Percentiles rank a stretch among this genome's conserved stretches.
These are phyloP conservation scores for Samia ricini DNA, from an alignment of 1,140 invertebrate genomes.

Conservation along the genomic window DNA sequence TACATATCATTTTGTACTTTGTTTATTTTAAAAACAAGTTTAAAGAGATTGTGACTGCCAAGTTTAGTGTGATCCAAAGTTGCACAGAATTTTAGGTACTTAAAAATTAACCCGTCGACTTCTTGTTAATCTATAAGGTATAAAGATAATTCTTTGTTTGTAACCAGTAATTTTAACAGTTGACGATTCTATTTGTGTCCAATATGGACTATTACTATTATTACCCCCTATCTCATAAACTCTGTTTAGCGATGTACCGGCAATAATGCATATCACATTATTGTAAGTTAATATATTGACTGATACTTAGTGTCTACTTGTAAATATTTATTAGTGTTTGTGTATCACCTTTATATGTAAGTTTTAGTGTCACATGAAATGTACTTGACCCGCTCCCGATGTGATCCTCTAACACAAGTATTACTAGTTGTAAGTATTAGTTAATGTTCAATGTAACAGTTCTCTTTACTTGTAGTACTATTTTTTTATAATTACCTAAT, in stretches of 20 bases:
- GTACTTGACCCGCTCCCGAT: constrained; percentile 27
- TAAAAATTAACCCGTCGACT: too few relatives aligned
- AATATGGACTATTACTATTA: not conserved
- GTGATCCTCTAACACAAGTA: constrained; percentile 36
- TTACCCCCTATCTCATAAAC: constrained; percentile 13
- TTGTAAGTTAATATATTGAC: constrained; percentile 46
- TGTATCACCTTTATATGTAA: constrained; percentile 41
- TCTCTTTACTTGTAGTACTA: constrained; percentile 41
- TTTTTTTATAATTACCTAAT: constrained; percentile 39
- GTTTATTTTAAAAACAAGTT: too few relatives aligned
- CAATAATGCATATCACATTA: constrained; percentile 72
- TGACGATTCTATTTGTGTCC: not conserved
- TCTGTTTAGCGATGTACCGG: constrained; percentile 68
- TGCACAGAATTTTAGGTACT: too few relatives aligned
- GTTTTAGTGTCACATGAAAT: constrained; percentile 40
- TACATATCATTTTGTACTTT: too few relatives aligned
- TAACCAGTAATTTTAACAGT: too few relatives aligned
- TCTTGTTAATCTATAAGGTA: too few relatives aligned
- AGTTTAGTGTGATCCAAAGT: too few relatives aligned
- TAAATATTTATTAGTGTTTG: constrained; percentile 2
- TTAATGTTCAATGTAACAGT: constrained; percentile 16
- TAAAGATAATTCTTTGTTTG: too few relatives aligned
- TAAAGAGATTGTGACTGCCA: too few relatives aligned
- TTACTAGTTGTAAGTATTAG: constrained; percentile 34
- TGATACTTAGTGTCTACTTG: constrained; percentile 33